Conservation (phyloP, 2,888 invertebrate genomes). For the Orthosia gothica region DNA sequence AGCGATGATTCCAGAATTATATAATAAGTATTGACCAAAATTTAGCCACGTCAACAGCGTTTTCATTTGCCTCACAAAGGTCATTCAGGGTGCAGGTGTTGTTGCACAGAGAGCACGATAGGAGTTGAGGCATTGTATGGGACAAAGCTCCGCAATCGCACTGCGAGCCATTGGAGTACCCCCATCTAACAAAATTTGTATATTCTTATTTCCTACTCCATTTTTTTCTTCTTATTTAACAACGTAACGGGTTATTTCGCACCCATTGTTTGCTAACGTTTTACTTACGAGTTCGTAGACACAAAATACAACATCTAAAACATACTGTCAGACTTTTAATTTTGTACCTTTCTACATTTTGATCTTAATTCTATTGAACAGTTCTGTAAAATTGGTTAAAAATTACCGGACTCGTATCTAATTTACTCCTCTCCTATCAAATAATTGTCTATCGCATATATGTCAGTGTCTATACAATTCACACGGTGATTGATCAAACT, state of each 20-base stretch:
- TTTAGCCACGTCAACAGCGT: too few species aligned
- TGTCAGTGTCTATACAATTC: neutral
- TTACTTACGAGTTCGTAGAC: slow-evolving; percentile 10
- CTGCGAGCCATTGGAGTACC: too few species aligned
- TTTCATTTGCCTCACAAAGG: too few species aligned
- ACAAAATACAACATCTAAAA: neutral
- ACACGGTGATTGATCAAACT: slow-evolving; percentile 34
- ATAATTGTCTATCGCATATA: neutral
- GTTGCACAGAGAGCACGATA: too few species aligned
- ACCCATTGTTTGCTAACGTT: slow-evolving; percentile 33
- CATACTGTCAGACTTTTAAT: neutral
- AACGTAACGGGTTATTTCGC: slow-evolving; percentile 5
- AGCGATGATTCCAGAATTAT: too few species aligned
- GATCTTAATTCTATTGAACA: neutral
- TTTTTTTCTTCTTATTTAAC: neutral
- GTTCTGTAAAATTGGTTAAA: neutral
- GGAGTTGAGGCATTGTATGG: too few species aligned
- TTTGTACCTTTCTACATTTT: neutral
- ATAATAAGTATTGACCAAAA: too few species aligned
- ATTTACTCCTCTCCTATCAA: neutral
- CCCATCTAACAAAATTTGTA: neutral
- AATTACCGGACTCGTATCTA: neutral
- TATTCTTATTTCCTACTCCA: neutral
- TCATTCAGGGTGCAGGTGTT: too few species aligned
- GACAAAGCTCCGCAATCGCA: too few species aligned